Evolutionary conservation across 23 tunicate species (phyloP).

Genomic region (Trididemnum miniatum): DNA sequence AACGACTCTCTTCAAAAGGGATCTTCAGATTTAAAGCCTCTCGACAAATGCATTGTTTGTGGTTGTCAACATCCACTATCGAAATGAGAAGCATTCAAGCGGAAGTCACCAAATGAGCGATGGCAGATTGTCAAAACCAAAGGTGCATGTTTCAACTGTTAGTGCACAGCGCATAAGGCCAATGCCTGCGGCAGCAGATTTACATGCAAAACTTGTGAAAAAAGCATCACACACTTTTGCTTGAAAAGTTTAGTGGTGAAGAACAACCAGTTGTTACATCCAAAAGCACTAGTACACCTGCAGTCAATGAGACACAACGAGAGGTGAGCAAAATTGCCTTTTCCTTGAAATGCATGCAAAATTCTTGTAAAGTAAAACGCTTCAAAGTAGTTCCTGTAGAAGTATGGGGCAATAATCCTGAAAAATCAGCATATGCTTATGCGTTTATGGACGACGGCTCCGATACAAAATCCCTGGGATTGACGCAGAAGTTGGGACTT

Average conservation of each 20-base stretch:
- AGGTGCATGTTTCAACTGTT: slow-evolving; percentile 4
- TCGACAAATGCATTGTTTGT: neutral
- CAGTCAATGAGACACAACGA: neutral
- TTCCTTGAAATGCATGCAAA: neutral
- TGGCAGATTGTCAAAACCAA: neutral
- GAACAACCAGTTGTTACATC: neutral
- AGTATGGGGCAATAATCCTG: neutral
- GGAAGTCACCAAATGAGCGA: neutral
- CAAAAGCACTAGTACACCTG: neutral
- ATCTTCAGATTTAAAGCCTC: neutral
- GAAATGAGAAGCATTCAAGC: slow-evolving; percentile 1
- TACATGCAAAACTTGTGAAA: neutral
- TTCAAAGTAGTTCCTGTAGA: neutral
- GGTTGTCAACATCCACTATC: neutral
- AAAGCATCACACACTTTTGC: neutral
- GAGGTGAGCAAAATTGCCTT: neutral
- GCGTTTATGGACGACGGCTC: slow-evolving; percentile 9
- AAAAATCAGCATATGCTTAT: neutral
- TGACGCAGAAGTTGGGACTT: neutral
- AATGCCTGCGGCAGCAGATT: neutral
- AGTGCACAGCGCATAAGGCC: neutral
- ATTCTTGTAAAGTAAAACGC: neutral
- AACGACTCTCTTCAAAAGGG: neutral
- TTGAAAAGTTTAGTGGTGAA: neutral
- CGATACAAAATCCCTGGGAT: neutral